Base-by-base conservation (phyloP, 2,797 vertebrate species). In the Balearica regulorum region DNA sequence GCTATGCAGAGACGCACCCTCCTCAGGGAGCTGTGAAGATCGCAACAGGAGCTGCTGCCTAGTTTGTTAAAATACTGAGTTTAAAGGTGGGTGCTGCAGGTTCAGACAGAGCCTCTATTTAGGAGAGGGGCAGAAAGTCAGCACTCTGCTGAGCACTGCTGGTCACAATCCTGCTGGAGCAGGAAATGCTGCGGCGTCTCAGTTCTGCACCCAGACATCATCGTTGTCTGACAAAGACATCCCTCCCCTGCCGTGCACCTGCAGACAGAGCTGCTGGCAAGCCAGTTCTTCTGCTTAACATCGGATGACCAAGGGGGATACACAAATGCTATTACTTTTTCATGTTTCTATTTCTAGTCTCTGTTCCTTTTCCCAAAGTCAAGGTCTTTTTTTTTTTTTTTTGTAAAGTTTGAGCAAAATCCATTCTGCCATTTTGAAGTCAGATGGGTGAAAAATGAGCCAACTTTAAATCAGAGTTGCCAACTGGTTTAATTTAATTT, bases 401-500 rank as follows among this genome's bases (percentile, higher is more conserved):
- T 26, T 25, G 37, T 51, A 12, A 93, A 94, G 37, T 80, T 85
- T 87, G 78, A 96, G 81, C 71, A 89, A 94, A 92, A 95, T 94
- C 68, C 60, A 9, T 94, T 89, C 86, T 92, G 90, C 93, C 93
- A 89, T 96, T 94, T 96, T 94, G 64, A 95, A 95, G 60, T 95
- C 72, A 84, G 68, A 92, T 9, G 83, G 25, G 71, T 79, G 78
- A 95, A 95, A 95, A 95, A 93, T 14, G 92, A 96, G 96, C 81
- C 91, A 97, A 16, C 53, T 95, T 87, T 77, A 95, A 89, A 94
- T 73, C 48, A 86, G 51, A 93, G 66, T 61, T 94, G 94, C 88
- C 95, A 94, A 93, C 57, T 85, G 89, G 75, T 96, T 95, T 96
- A 85, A 94, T 95, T 96, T 93, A 87, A 95, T 96, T 95, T 89